Evolutionary conservation across 1,140 invertebrate species (phyloP).

Genomic region (Pseudoatta argentina): DNA sequence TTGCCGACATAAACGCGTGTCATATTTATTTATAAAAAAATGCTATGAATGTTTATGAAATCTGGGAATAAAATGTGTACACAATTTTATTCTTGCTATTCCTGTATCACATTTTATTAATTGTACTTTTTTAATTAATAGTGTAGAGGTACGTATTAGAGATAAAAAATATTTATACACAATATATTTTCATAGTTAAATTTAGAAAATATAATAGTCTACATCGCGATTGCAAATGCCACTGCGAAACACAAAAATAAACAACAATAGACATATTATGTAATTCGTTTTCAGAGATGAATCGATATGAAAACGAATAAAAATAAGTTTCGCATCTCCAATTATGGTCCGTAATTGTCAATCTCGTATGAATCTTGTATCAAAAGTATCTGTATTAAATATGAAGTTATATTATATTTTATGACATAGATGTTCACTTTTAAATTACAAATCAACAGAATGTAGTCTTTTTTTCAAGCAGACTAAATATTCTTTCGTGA

Average conservation of each 20-base stretch:
- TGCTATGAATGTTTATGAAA: background rate
- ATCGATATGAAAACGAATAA: background rate
- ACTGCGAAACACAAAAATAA: background rate
- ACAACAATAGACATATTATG: background rate
- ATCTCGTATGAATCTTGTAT: background rate
- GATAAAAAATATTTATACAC: background rate
- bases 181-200: too few relatives aligned
- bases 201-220: background rate
- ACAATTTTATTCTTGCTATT: background rate
- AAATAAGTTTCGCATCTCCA: background rate
- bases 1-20: background rate
- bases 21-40: background rate
- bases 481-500: too few relatives aligned
- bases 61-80: background rate
- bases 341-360: background rate
- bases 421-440: too few relatives aligned
- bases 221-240: background rate
- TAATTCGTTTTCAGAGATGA: background rate
- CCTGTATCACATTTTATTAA: background rate
- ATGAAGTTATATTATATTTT: too few relatives aligned
- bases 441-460: too few relatives aligned
- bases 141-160: background rate
- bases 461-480: too few relatives aligned
- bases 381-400: too few relatives aligned
- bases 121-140: background rate